Evolutionary conservation across 2,113 vertebrate species (phyloP), one percentile per base, ranked within the genome.

Genomic region (Etheostoma cragini): DNA sequence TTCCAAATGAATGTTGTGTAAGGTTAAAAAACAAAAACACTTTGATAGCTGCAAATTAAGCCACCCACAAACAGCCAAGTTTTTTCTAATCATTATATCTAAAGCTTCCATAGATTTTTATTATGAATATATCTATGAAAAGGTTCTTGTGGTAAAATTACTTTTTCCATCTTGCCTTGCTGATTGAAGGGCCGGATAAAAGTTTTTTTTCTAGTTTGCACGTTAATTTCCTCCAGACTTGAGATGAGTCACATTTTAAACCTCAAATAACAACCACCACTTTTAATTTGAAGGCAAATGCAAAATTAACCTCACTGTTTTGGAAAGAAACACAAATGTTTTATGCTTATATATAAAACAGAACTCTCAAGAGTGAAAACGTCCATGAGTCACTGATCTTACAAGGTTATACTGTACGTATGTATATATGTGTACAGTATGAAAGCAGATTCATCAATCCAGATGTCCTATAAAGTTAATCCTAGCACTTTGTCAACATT

Each of bases 161-260:
- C 45, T 17, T 65, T 26, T 24, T 8, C 4, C 12, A 5, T 38
- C 42, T 46, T 60, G n/a, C 15, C 6, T 5, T 46, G 64, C 68
- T 62, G 56, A 56, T 53, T 10, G 22, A 68, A 33, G 45, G 8
- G n/a, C 26, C 46, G 67, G 42, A 61, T n/a, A 72, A 70, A 52
- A 6, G 16, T 76, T 52, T 58, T 69, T 72, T 72, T 65, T 69
- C 46, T 68, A 78, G 15, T 54, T 24, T 8, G 8, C 22, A 56
- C 1, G 8, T 57, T 58, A 45, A 89, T 88, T 77, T 83, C 46
- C 78, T 82, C 82, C 89, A 85, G 54, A 76, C 38, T 53, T 67
- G 19, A 66, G 21, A 85, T 88, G 89, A 90, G 61, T 84, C 78
- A 82, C 82, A 47, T 73, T 68, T 67, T 4, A 21, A 83, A 78